Base-by-base conservation (phyloP, 2,113 vertebrate genomes). In the Cyprinus carpio region DNA sequence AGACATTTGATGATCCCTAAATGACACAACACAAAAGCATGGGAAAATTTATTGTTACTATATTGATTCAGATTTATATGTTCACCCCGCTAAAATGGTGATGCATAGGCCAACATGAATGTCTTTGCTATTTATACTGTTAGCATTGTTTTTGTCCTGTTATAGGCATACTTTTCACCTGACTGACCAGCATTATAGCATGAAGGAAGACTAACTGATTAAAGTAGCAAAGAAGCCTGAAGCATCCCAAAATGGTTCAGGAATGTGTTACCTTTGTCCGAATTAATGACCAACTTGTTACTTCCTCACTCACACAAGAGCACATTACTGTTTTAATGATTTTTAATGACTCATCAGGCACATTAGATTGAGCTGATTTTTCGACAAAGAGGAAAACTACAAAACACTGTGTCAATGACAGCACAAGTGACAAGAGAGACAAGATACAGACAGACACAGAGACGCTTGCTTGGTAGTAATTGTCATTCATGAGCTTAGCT, bases 401-500 rank as follows among this genome's bases (percentile, higher is more conserved):
- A 51, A 72, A 72, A 72, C 43, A 40, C 15, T 16, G 18, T 27
- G 62, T 81, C 40, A 51, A 1, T 46, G 25, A 81, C 4, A 54
- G 27, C 7, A 2, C 27, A 29, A 82, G 18, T 27, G 46, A 51
- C 25, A 71, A 31, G 27, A 81, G 27, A 81, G 18, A 81, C 40
- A 13, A 31, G 43, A 31, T 18, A 7, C 15, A 78, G 15, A 37
- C 72, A 77, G 51, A 74, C 65, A 79, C 10, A 79, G 65, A 65
- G 75, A 75, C 43, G 9, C 72, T 25, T 60, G 81, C 81, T 81
- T 77, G 75, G 34, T 84, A 65, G 69, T 88, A 71, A 84, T 86
- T 88, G 82, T 84, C 77, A 88, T 88, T 84, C 87, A 84, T 34
- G 40, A 86, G 85, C 85, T 81, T 76, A 88, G 80, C 82, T 86